Conservation (phyloP, 92 coral and sea anemone species). For the Meandrina meandrites region DNA sequence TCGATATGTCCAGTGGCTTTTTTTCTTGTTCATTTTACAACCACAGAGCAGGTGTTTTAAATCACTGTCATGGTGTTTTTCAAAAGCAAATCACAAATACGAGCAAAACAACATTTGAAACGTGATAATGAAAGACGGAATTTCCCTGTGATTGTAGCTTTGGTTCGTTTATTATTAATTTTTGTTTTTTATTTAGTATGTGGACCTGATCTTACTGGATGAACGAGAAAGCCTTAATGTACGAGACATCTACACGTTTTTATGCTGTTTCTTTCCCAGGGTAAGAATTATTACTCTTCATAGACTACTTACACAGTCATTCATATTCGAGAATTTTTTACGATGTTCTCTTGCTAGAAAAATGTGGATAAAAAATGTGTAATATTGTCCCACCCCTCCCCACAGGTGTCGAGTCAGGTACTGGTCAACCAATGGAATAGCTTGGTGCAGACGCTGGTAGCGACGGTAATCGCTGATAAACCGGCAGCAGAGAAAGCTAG, state of each 20-base stretch:
- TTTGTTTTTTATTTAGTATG: constrained; percentile 64
- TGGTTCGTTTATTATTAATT: not conserved
- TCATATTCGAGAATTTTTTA: no score
- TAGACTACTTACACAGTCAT: not conserved
- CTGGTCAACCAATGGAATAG: constrained; percentile 89
- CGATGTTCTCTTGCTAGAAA: not conserved
- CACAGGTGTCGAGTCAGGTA: constrained; percentile 77
- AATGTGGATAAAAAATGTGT: not conserved
- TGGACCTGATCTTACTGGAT: constrained; percentile 93
- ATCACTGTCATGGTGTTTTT: no score
- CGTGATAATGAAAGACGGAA: no score
- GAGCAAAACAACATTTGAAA: no score
- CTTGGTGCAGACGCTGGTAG: constrained; percentile 87
- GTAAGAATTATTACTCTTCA: constrained; percentile 43
- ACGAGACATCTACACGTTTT: constrained; percentile 86
- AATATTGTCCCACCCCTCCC: not conserved
- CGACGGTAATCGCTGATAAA: constrained; percentile 96
- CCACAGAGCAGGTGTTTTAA: no score
- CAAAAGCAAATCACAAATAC: no score
- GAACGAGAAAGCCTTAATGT: constrained; percentile 89
- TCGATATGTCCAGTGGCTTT: no score
- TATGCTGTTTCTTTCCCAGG: constrained; percentile 92
- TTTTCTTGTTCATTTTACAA: no score
- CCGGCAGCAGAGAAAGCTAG: constrained; percentile 83
- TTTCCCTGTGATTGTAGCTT: no score